A percentile compares a stretch with the other conserved stretches of the same genome.
Evolutionary conservation across 2,888 invertebrate species (phyloP).

Genomic region (Fragum sueziense): DNA sequence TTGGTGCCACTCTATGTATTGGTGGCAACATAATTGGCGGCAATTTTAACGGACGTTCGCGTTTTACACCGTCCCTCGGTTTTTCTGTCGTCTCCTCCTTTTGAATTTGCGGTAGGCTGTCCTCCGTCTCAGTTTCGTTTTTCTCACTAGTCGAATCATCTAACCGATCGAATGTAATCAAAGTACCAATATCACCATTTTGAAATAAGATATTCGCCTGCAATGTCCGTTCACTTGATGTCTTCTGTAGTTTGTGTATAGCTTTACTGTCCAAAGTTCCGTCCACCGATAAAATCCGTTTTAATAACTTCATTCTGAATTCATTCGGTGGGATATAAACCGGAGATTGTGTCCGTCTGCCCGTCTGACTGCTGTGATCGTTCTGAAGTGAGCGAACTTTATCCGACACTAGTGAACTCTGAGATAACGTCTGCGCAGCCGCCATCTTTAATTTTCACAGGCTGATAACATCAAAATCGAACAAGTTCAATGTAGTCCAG

Average conservation of each 20-base stretch:
- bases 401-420: constrained; percentile 31
- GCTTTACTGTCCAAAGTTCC: constrained; percentile 62
- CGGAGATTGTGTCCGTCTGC: constrained; percentile 45
- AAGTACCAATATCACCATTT: constrained; percentile 66
- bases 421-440: constrained; percentile 51
- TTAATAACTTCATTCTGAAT: constrained; percentile 66
- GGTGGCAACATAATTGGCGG: constrained; percentile 71
- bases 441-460: constrained; percentile 2
- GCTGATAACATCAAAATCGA: constrained; percentile 3
- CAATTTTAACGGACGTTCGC: constrained; percentile 64
- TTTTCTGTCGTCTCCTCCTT: constrained; percentile 29
- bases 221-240: constrained; percentile 61
- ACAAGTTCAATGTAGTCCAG: background rate
- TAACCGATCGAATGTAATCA: constrained; percentile 65
- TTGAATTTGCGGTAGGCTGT: constrained; percentile 36
- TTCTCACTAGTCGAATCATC: constrained; percentile 35
- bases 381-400: constrained; percentile 27
- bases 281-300: constrained; percentile 63
- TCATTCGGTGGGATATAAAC: constrained; percentile 63
- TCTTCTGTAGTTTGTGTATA: constrained; percentile 59
- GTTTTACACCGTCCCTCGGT: constrained; percentile 30
- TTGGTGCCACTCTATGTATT: constrained; percentile 62
- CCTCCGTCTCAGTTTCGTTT: constrained; percentile 21
- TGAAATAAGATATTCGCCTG: constrained; percentile 67
- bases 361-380: constrained; percentile 8